Conservation (phyloP, 2,888 invertebrate species). For the Sclerodermus sp. region DNA sequence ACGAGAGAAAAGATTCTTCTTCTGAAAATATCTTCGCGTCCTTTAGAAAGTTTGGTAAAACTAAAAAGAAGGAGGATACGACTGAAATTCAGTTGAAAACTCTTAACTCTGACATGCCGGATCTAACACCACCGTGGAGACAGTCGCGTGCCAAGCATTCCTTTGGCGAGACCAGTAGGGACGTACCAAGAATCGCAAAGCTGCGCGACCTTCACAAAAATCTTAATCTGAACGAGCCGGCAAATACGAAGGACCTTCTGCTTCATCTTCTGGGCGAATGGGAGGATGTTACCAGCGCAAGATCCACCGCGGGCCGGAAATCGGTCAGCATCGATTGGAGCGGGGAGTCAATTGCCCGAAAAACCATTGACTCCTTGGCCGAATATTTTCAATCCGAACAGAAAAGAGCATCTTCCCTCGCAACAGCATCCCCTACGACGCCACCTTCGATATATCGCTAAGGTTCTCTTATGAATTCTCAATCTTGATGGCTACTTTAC, state of each 20-base stretch:
- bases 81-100: neutral
- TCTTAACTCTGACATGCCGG: conserved; percentile 33
- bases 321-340: conserved; percentile 79
- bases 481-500: too few species aligned
- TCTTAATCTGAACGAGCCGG: conserved; percentile 49
- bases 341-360: conserved; percentile 72
- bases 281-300: conserved; percentile 63
- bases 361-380: conserved; percentile 78
- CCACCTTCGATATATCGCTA: conserved; percentile 34
- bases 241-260: conserved; percentile 73
- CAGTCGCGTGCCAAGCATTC: conserved; percentile 42
- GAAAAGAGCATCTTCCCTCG: conserved; percentile 25
- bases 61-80: neutral
- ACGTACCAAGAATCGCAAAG: conserved; percentile 51
- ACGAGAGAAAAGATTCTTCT: conserved; percentile 23
- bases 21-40: conserved; percentile 17
- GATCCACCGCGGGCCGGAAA: conserved; percentile 56
- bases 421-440: conserved; percentile 11
- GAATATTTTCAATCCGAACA: conserved; percentile 71
- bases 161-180: conserved; percentile 51
- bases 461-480: too few species aligned
- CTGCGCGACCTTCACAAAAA: conserved; percentile 47
- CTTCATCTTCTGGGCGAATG: conserved; percentile 76
- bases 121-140: conserved; percentile 51
- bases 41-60: conserved; percentile 13